These are phyloP conservation scores for Propithecus coquereli DNA, from an alignment of 2,113 vertebrate genomes.

Conservation along the genomic window DNA sequence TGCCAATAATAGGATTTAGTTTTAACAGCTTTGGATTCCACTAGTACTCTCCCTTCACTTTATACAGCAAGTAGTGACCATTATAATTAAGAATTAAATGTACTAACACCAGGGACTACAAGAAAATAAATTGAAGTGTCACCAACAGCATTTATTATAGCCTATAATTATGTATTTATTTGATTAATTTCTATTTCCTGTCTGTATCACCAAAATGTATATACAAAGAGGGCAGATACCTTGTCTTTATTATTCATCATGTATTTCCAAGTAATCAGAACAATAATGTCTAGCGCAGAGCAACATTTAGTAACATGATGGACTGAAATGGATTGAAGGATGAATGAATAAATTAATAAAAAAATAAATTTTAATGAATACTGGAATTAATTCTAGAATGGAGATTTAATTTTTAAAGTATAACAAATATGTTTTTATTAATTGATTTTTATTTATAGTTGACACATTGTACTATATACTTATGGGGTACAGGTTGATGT, in stretches of 20 bases:
- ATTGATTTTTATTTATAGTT: neutral
- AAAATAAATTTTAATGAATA: neutral
- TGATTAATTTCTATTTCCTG: neutral
- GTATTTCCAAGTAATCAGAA: neutral
- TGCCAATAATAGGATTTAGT: neutral
- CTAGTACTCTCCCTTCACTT: neutral
- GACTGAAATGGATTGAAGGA: neutral
- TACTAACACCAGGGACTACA: neutral
- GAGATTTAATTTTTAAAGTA: neutral
- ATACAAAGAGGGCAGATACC: neutral
- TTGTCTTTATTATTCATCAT: neutral
- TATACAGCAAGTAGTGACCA: neutral
- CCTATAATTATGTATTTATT: slow-evolving; percentile 1
- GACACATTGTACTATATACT: neutral
- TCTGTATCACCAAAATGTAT: neutral
- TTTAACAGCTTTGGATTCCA: neutral
- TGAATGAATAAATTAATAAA: neutral
- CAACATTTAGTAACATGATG: neutral
- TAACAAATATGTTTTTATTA: neutral
- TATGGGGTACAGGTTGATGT: neutral
- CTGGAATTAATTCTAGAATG: neutral
- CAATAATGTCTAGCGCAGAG: neutral
- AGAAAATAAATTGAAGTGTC: neutral
- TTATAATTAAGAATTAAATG: neutral
- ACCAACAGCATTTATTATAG: neutral